Percentiles rank a stretch among this genome's conserved stretches.
Evolutionary conservation across 1,140 invertebrate genomes (phyloP).

Genomic region (Arctopsyche grandis): DNA sequence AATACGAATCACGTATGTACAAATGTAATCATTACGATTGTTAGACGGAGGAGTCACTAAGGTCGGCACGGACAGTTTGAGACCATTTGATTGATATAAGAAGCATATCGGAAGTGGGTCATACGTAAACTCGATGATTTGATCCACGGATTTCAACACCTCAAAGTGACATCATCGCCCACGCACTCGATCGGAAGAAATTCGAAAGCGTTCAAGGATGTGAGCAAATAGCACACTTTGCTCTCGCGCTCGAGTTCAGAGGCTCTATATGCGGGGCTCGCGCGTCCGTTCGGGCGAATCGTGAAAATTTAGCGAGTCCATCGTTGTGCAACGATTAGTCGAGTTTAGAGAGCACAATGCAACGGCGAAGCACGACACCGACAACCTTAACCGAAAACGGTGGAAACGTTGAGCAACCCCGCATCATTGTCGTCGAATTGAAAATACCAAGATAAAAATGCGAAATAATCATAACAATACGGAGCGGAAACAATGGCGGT

Average conservation of each 20-base stretch:
- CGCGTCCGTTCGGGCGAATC: too few relatives aligned
- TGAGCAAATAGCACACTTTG: slow-evolving; percentile 18
- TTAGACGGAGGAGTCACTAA: too few relatives aligned
- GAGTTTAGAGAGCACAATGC: too few relatives aligned
- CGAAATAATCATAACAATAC: slow-evolving; percentile 2
- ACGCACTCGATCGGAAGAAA: slow-evolving; percentile 9
- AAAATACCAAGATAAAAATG: background rate
- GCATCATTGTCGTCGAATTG: too few relatives aligned
- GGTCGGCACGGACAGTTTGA: too few relatives aligned
- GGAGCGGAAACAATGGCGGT: slow-evolving; percentile 12
- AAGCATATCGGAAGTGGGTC: background rate
- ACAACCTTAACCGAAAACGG: too few relatives aligned
- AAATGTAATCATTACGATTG: too few relatives aligned
- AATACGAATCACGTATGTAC: too few relatives aligned
- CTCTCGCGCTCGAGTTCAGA: background rate
- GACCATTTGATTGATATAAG: background rate
- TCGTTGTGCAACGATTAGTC: too few relatives aligned
- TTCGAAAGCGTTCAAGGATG: slow-evolving; percentile 30
- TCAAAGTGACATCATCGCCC: slow-evolving; percentile 20
- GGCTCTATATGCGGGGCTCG: background rate
- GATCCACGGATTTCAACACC: slow-evolving; percentile 16
- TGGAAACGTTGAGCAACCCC: too few relatives aligned
- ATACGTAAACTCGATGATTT: background rate
- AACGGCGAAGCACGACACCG: too few relatives aligned
- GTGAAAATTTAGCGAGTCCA: background rate